Percentiles rank a stretch among this genome's conserved stretches.
These are phyloP conservation scores for Hyperoplus immaculatus DNA, from an alignment of 2,797 vertebrate genomes.

Conservation along the genomic window DNA sequence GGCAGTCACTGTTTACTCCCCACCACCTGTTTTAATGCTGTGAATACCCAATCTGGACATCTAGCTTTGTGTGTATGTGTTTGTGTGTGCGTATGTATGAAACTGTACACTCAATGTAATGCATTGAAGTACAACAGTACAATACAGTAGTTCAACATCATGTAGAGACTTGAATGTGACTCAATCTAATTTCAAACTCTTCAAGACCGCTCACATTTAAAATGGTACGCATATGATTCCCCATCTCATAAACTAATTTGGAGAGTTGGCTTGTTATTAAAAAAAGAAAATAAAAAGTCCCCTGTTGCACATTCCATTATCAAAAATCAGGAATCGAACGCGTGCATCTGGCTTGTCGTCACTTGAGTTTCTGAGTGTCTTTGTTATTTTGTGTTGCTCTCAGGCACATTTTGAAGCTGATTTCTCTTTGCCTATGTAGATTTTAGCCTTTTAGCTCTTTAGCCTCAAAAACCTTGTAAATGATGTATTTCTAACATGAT, in stretches of 20 bases:
- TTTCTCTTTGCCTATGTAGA: constrained; percentile 78
- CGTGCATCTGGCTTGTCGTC: constrained; percentile 68
- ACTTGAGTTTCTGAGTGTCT: constrained; percentile 67
- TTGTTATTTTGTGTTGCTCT: constrained; percentile 64
- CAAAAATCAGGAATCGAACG: constrained; percentile 62
- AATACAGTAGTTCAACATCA: constrained; percentile 34
- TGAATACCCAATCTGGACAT: constrained; percentile 80
- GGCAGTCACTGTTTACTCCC: constrained; percentile 64
- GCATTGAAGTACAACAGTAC: constrained; percentile 53
- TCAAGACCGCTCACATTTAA: constrained; percentile 37
- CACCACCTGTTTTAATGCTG: constrained; percentile 83
- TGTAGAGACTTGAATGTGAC: constrained; percentile 39
- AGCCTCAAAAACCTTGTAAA: constrained; percentile 85
- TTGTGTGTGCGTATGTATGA: constrained; percentile 56
- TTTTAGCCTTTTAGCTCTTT: constrained; percentile 79
- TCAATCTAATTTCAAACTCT: constrained; percentile 37
- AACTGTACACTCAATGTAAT: constrained; percentile 68
- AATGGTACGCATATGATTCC: constrained; percentile 63
- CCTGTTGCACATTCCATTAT: constrained; percentile 75
- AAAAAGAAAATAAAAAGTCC: constrained; percentile 36
- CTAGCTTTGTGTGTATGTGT: constrained; percentile 28
- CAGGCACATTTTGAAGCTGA: constrained; percentile 78
- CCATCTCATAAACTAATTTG: constrained; percentile 36
- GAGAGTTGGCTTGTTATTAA: constrained; percentile 40
- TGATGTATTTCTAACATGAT: constrained; percentile 79